Conservation (phyloP, 2,888 invertebrate species). For the Crepidodera aurea region DNA sequence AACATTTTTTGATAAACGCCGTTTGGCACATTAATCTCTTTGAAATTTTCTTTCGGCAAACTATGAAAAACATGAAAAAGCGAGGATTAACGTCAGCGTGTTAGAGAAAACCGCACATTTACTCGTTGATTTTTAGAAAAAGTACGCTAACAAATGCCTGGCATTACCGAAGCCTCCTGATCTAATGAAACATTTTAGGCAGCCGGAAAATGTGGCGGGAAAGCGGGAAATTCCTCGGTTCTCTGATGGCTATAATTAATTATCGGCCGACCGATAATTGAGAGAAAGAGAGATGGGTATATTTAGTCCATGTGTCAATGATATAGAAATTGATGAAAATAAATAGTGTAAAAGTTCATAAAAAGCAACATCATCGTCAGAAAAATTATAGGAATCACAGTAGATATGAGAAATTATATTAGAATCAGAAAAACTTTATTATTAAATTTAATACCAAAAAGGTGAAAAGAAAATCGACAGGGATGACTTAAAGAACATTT, state of each 20-base stretch:
- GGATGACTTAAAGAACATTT: too few species aligned
- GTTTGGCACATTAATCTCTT: not conserved
- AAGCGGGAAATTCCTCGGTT: constrained; percentile 42
- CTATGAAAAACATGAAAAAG: constrained; percentile 1
- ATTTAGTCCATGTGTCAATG: not conserved
- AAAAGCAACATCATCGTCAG: too few species aligned
- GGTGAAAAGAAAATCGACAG: too few species aligned
- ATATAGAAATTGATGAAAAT: not conserved
- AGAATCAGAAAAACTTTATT: too few species aligned
- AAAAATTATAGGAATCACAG: too few species aligned
- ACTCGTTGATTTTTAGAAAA: constrained; percentile 2
- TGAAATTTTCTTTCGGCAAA: not conserved
- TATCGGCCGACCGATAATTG: constrained; percentile 40
- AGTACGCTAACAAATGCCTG: constrained; percentile 21
- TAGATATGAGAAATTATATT: too few species aligned
- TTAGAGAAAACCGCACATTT: constrained; percentile 2
- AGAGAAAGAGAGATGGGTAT: constrained; percentile 1
- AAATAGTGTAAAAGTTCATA: too few species aligned
- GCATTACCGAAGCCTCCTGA: constrained; percentile 17
- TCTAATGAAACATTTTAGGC: constrained; percentile 41
- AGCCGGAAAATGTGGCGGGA: constrained; percentile 36
- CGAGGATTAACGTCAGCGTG: constrained; percentile 1
- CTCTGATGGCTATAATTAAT: constrained; percentile 48
- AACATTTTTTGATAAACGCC: too few species aligned
- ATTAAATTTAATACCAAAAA: too few species aligned